Evolutionary conservation across 2,888 invertebrate species (phyloP).

Genomic region (Microdon myrmicae): DNA sequence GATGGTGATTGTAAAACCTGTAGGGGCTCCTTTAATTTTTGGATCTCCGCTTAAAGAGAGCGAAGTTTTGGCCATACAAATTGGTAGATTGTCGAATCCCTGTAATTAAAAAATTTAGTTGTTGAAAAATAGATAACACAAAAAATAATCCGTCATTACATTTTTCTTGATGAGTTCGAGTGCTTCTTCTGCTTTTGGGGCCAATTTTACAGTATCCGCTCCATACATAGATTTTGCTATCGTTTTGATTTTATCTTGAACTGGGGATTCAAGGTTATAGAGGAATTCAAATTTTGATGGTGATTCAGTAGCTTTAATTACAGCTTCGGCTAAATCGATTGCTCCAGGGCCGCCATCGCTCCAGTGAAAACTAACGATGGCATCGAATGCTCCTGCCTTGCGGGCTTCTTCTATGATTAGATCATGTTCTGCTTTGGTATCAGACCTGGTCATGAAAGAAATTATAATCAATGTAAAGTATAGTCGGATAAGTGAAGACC

Average conservation of each 20-base stretch:
- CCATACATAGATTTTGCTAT: constrained; percentile 97
- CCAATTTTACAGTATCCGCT: constrained; percentile 85
- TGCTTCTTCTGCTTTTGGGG: constrained; percentile 76
- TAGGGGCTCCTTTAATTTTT: constrained; percentile 90
- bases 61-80: constrained; percentile 99
- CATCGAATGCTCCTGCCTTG: constrained; percentile 85
- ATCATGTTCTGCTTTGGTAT: constrained; percentile 84
- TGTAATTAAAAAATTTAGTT: constrained; percentile 61
- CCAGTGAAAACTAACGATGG: constrained; percentile 92
- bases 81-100: constrained; percentile 88
- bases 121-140: constrained; percentile 4
- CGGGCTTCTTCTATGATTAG: constrained; percentile 78
- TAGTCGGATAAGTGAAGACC: too few relatives aligned
- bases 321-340: constrained; percentile 83
- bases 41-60: constrained; percentile 93
- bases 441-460: constrained; percentile 72
- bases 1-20: constrained; percentile 86
- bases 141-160: constrained; percentile 67
- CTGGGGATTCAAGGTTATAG: constrained; percentile 75
- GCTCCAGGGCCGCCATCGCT: constrained; percentile 90
- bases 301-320: constrained; percentile 78
- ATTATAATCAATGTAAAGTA: too few relatives aligned
- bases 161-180: constrained; percentile 78
- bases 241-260: constrained; percentile 86
- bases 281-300: constrained; percentile 75